Evolutionary conservation across 2,888 invertebrate species (phyloP).

Genomic region (Villa cingulata): DNA sequence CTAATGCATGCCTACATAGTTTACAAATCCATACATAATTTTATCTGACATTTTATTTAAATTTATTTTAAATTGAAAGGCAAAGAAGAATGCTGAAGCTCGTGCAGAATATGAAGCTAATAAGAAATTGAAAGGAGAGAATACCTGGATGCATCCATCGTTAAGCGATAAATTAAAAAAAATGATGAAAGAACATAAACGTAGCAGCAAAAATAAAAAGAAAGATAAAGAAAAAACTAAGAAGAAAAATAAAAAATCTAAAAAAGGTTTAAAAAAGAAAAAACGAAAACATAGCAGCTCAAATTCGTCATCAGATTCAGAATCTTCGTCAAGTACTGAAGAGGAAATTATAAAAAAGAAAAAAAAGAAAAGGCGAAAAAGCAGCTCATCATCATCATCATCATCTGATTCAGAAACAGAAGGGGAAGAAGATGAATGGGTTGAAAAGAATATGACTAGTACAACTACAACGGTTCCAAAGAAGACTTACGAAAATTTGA

Average conservation of each 20-base stretch:
- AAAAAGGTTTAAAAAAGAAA: conserved; percentile 13
- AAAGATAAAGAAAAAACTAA: conserved; percentile 21
- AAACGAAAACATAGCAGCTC: conserved; percentile 14
- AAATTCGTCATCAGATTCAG: neutral
- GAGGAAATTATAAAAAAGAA: conserved; percentile 18
- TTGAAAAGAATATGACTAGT: conserved; percentile 38
- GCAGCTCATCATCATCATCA: conserved; percentile 15
- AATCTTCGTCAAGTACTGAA: conserved; percentile 24
- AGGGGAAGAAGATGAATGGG: conserved; percentile 45
- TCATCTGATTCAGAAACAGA: conserved; percentile 10
- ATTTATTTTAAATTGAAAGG: too few relatives aligned
- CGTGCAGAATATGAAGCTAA: conserved; percentile 20
- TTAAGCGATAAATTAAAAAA: conserved; percentile 21
- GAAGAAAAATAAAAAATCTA: neutral
- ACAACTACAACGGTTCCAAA: neutral
- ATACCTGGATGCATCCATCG: conserved; percentile 26
- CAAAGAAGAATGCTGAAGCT: conserved; percentile 21
- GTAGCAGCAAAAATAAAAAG: conserved; percentile 18
- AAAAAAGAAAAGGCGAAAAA: conserved; percentile 20
- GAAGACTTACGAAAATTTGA: conserved; percentile 13
- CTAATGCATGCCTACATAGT: too few relatives aligned
- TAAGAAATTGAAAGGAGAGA: conserved; percentile 24
- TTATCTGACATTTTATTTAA: too few relatives aligned
- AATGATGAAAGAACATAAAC: neutral
- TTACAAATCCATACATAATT: too few relatives aligned